These are phyloP conservation scores for Thera obeliscata DNA, from an alignment of 2,888 invertebrate species.

Conservation along the genomic window DNA sequence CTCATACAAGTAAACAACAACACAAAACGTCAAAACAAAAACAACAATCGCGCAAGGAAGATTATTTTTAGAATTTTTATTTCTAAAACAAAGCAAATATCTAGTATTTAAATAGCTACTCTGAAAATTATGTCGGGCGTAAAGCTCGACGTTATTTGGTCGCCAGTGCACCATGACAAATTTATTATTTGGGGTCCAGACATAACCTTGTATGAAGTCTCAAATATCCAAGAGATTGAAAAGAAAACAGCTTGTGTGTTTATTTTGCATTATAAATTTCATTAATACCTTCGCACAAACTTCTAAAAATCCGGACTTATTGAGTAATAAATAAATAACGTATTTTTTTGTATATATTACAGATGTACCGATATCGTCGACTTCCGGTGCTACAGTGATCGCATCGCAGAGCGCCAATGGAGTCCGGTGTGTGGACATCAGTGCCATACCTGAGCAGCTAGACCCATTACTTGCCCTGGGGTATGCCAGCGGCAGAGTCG, in stretches of 20 bases:
- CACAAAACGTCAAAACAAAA: no score
- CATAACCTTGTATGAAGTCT: slow-evolving; percentile 93
- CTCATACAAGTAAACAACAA: no score
- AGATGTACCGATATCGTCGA: slow-evolving; percentile 89
- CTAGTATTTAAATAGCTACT: background rate
- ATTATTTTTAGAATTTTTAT: no score
- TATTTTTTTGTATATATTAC: slow-evolving; percentile 38
- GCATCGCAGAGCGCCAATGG: slow-evolving; percentile 92
- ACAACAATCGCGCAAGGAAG: no score
- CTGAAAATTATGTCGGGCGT: slow-evolving; percentile 55
- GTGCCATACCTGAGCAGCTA: slow-evolving; percentile 89
- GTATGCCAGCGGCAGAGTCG: slow-evolving; percentile 94
- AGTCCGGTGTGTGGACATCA: slow-evolving; percentile 93
- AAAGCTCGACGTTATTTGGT: slow-evolving; percentile 94
- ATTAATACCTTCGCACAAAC: no score
- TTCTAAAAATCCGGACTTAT: no score
- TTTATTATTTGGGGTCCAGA: slow-evolving; percentile 97
- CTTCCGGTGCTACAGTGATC: slow-evolving; percentile 87
- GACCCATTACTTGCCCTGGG: slow-evolving; percentile 95
- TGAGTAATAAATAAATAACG: no score
- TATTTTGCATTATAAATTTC: background rate
- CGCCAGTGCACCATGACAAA: slow-evolving; percentile 89
- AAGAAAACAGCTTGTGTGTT: slow-evolving; percentile 75
- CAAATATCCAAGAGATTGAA: slow-evolving; percentile 84
- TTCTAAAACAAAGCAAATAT: no score